These are phyloP conservation scores for Xylota sylvarum DNA, from an alignment of 2,888 invertebrate genomes.

Conservation along the genomic window DNA sequence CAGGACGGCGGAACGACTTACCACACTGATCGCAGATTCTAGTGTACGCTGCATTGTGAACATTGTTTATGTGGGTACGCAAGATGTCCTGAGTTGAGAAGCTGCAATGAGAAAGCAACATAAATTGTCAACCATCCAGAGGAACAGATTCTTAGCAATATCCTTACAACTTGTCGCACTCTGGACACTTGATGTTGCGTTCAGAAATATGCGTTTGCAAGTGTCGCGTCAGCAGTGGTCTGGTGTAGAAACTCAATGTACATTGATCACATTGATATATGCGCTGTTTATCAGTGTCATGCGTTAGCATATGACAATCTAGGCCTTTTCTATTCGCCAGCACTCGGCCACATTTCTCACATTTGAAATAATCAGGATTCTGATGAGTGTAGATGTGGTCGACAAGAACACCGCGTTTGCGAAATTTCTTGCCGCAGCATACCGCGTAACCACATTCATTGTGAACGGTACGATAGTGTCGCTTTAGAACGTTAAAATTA, in stretches of 20 bases:
- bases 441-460: conserved; percentile 81
- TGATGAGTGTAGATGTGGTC: conserved; percentile 83
- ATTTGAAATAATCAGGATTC: conserved; percentile 83
- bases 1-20: conserved; percentile 81
- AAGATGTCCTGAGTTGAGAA: conserved; percentile 81
- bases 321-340: conserved; percentile 80
- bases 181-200: conserved; percentile 81
- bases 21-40: conserved; percentile 83
- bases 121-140: not conserved
- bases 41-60: conserved; percentile 81
- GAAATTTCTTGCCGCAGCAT: conserved; percentile 82
- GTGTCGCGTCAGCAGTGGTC: conserved; percentile 81
- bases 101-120: conserved; percentile 74
- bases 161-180: conserved; percentile 81
- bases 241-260: conserved; percentile 81
- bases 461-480: conserved; percentile 80
- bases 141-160: not conserved
- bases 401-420: conserved; percentile 81
- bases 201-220: conserved; percentile 81
- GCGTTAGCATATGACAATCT: conserved; percentile 80
- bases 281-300: conserved; percentile 80
- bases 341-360: conserved; percentile 80
- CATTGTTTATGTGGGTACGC: conserved; percentile 81
- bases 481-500: conserved; percentile 80
- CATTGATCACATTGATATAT: conserved; percentile 82